Evolutionary conservation across 2,113 vertebrate species (phyloP).

Genomic region (Strigops habroptila): DNA sequence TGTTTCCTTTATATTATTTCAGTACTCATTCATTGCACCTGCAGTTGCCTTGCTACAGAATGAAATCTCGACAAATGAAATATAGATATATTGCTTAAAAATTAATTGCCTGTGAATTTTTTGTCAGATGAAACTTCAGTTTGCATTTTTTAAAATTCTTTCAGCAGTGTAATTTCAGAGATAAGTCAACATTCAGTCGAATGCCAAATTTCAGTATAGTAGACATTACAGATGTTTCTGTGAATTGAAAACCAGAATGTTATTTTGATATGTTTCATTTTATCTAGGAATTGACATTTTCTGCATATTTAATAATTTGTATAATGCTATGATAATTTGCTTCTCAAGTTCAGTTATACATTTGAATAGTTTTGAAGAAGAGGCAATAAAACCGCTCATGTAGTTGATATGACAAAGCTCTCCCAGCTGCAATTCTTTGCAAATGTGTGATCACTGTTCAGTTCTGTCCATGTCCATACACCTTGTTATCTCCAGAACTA

Average conservation of each 20-base stretch:
- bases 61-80: neutral
- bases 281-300: neutral
- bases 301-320: neutral
- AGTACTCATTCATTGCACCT: neutral
- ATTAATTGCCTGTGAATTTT: neutral
- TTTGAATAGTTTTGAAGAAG: neutral
- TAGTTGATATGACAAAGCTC: neutral
- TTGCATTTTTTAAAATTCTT: neutral
- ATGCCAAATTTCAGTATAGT: neutral
- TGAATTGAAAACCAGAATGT: neutral
- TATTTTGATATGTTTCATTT: neutral
- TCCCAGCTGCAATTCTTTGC: neutral
- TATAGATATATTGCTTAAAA: neutral
- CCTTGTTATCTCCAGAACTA: neutral
- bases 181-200: neutral
- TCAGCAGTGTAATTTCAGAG: neutral
- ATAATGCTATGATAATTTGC: neutral
- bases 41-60: neutral
- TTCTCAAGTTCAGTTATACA: neutral
- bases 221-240: neutral
- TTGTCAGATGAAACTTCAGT: neutral
- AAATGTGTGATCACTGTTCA: rapidly evolving
- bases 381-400: neutral
- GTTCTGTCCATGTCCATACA: neutral
- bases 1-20: neutral